Evolutionary conservation across 2,888 invertebrate genomes (phyloP).

Genomic region (Diogma glabrata): DNA sequence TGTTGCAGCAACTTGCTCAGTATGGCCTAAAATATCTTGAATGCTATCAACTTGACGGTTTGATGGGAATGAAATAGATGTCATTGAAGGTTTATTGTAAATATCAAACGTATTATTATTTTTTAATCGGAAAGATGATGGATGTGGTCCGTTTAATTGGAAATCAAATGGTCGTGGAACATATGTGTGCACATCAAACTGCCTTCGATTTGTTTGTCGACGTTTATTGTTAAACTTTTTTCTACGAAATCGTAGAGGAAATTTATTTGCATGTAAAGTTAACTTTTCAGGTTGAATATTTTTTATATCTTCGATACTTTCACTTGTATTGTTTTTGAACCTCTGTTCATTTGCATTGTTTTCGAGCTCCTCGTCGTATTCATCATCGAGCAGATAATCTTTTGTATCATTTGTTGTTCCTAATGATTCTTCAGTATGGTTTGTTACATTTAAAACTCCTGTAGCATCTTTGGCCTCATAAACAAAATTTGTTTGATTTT

Average conservation of each 20-base stretch:
- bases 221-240: background rate
- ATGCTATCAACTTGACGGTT: constrained; percentile 27
- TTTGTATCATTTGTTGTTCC: background rate
- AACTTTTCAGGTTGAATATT: background rate
- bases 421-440: too few relatives aligned
- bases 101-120: background rate
- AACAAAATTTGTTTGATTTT: too few relatives aligned
- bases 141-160: constrained; percentile 29
- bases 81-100: constrained; percentile 10
- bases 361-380: background rate
- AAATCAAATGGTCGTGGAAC: constrained; percentile 34
- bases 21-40: constrained; percentile 30
- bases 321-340: background rate
- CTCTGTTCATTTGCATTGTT: background rate
- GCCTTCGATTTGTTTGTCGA: constrained; percentile 12
- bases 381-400: constrained; percentile 1
- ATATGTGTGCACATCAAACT: constrained; percentile 13
- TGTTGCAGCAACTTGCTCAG: constrained; percentile 12
- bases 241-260: background rate
- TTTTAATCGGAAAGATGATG: constrained; percentile 30
- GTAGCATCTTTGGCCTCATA: too few relatives aligned
- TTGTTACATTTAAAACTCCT: too few relatives aligned
- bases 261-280: background rate
- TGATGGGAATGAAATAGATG: constrained; percentile 8
- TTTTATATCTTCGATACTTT: background rate